Evolutionary conservation across 2,888 invertebrate species (phyloP), one percentile per base, ranked within the genome.

Genomic region (Habrosyne pyritoides): DNA sequence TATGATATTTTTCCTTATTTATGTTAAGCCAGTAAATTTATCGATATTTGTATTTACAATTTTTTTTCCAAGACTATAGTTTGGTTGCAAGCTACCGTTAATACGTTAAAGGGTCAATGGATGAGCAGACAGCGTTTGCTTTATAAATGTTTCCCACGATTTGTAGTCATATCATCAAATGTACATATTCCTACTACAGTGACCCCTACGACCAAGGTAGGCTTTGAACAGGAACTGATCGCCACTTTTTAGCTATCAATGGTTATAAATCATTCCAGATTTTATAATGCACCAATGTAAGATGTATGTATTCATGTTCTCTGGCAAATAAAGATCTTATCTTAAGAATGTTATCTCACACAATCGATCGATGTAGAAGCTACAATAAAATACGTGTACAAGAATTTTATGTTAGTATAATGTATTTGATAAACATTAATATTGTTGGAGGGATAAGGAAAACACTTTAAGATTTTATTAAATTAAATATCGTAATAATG

Each of bases 121-220:
- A 81, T 83, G 78, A 73, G 72, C 75, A 75, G 71, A 73, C 77
- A 74, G 67, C 72, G 71, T 14, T 49, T n/a, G 14, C 71, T 75
- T 68, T 78, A 79, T 71, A 77, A 76, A 77, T 73, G 70, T 81
- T 88, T 89, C 89, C 86, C 89, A 89, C 89, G 89, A 82, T 77
- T 78, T 71, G 69, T 78, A 72, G 75, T 67, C 73, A 71, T 71
- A 75, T 69, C 61, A 67, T 72, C 66, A 67, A 69, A 75, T 70
- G 64, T 69, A 72, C 67, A 68, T 69, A 75, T 64, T 69, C 61
- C 61, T 64, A 65, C 60, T 73, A 61, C 69, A 61, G 74, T 70
- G 56, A 63, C 67, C 61, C 61, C 63, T 57, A 52, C 60, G 61
- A 65, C 24, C 12, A 76, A 73, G 67, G 63, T 75, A 69, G 70